Evolutionary conservation across 1,140 invertebrate species (phyloP).

Genomic region (Ips nitidus): DNA sequence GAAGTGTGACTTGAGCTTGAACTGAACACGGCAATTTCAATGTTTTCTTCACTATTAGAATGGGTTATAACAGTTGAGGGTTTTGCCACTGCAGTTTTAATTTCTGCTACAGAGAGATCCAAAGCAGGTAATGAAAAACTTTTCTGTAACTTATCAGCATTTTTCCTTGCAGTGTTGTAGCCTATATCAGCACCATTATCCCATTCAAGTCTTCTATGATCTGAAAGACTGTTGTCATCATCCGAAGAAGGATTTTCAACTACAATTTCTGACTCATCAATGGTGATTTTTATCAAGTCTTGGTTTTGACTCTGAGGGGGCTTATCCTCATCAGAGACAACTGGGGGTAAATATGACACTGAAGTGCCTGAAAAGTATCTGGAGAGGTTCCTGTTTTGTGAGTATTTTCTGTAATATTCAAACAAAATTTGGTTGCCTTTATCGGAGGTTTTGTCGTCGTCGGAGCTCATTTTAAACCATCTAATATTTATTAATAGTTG

Average conservation of each 20-base stretch:
- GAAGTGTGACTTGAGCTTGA: conserved; percentile 8
- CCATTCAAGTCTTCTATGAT: conserved; percentile 70
- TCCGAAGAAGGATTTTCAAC: conserved; percentile 46
- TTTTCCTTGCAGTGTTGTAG: conserved; percentile 53
- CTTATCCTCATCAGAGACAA: conserved; percentile 9
- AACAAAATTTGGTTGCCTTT: conserved; percentile 40
- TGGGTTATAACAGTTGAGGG: conserved; percentile 9
- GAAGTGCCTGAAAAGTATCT: conserved; percentile 48
- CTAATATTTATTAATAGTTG: too few relatives aligned
- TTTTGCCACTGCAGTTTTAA: not conserved
- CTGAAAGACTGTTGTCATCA: conserved; percentile 9
- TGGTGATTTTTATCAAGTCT: not conserved
- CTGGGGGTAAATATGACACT: conserved; percentile 37
- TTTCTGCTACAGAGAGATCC: not conserved
- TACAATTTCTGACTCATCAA: conserved; percentile 13
- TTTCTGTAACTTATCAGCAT: conserved; percentile 37
- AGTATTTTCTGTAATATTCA: conserved; percentile 49
- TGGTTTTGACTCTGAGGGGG: not conserved
- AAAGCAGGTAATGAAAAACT: conserved; percentile 46
- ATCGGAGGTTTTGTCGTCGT: conserved; percentile 29
- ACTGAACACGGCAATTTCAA: conserved; percentile 8
- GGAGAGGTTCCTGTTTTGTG: conserved; percentile 44
- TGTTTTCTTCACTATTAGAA: conserved; percentile 5
- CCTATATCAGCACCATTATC: conserved; percentile 77
- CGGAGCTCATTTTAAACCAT: conserved; percentile 29